phyloP scores from a whole-genome alignment of 1,140 invertebrate species.

The Chironomus tepperi region DNA sequence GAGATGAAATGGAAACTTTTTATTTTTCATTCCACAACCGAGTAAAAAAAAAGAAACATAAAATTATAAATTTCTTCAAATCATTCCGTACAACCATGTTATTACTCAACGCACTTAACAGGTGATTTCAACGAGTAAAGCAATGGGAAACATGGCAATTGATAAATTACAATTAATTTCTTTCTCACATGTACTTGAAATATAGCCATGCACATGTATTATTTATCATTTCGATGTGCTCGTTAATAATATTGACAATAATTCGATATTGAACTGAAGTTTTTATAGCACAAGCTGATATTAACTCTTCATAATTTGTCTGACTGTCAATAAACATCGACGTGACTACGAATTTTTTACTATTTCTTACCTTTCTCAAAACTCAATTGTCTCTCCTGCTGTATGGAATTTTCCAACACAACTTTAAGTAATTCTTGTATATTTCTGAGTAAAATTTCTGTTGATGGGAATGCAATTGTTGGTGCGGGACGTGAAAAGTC shows the following conservation, averaged over 20 bases:
- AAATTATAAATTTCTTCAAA: neutral
- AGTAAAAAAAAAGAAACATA: neutral
- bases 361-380: slow-evolving; percentile 11
- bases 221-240: neutral
- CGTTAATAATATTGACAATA: neutral
- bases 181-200: neutral
- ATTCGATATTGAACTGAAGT: too few relatives aligned
- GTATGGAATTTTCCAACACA: slow-evolving; percentile 16
- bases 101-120: slow-evolving; percentile 7
- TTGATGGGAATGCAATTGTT: slow-evolving; percentile 18
- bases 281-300: too few relatives aligned
- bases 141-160: neutral
- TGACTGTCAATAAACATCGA: too few relatives aligned
- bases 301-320: too few relatives aligned
- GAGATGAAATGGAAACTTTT: too few relatives aligned
- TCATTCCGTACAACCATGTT: neutral
- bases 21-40: too few relatives aligned
- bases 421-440: slow-evolving; percentile 8
- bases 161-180: slow-evolving; percentile 15
- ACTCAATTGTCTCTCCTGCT: neutral
- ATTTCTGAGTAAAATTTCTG: neutral
- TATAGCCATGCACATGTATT: neutral
- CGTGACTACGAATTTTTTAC: neutral
- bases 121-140: neutral
- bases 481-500: neutral